Evolutionary conservation across 2,113 vertebrate genomes (phyloP).

Genomic region (Burhinus oedicnemus): DNA sequence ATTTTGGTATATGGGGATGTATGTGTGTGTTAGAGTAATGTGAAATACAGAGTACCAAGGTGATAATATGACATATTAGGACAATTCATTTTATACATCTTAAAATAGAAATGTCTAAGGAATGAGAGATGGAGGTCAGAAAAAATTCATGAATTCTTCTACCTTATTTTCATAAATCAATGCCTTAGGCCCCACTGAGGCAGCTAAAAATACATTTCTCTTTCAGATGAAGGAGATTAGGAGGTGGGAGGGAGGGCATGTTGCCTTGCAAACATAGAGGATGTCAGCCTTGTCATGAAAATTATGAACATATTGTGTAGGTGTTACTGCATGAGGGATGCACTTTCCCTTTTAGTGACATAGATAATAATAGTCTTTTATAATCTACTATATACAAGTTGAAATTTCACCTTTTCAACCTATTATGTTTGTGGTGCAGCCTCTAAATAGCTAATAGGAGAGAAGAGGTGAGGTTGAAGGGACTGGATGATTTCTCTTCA

Average conservation of each 20-base stretch:
- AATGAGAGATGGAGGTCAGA: conserved; percentile 77
- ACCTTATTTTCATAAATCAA: conserved; percentile 82
- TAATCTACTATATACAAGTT: background rate
- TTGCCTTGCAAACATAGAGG: conserved; percentile 50
- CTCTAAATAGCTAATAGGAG: background rate
- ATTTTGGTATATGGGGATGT: conserved; percentile 11
- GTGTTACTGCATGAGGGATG: background rate
- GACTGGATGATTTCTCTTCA: background rate
- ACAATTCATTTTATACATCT: conserved; percentile 76
- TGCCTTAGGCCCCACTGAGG: conserved; percentile 70
- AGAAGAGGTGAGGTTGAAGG: background rate
- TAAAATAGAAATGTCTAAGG: conserved; percentile 78
- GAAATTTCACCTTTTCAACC: conserved; percentile 40
- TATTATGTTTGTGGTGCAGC: background rate
- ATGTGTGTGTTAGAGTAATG: background rate
- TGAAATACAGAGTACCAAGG: conserved; percentile 62
- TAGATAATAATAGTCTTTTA: conserved; percentile 46
- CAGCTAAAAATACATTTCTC: conserved; percentile 80
- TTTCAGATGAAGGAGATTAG: conserved; percentile 80
- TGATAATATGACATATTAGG: conserved; percentile 74
- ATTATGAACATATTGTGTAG: background rate
- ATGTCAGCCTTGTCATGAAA: conserved; percentile 57
- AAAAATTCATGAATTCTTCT: conserved; percentile 78
- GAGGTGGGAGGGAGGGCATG: conserved; percentile 62
- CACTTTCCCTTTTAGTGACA: conserved; percentile 36